Evolutionary conservation across 2,888 invertebrate genomes (phyloP), one percentile per base, ranked within the genome.

Genomic region (Podotricha telesiphe): DNA sequence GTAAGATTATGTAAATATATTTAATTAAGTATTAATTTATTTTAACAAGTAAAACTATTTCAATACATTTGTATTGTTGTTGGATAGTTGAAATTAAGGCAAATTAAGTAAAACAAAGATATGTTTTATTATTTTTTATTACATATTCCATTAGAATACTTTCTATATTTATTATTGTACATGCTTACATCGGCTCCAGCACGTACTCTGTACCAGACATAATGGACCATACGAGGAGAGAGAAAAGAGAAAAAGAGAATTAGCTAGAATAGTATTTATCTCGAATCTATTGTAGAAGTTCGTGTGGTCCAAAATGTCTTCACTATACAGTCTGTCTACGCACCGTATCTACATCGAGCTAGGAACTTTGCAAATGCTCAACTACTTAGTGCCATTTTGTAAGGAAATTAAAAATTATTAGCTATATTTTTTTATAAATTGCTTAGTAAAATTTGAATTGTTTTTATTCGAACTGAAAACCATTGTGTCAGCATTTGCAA

Each of bases 61-160:
- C n/a, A n/a, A n/a, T n/a, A n/a, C n/a, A n/a, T n/a, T n/a, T n/a
- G n/a, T n/a, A n/a, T n/a, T n/a, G n/a, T n/a, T n/a, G n/a, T n/a
- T n/a, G n/a, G 34, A 53, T 28, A 7, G 10, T 17, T 53, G 3
- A 22, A 53, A 53, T 17, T 10, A 55, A n/a, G 28, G 28, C 4
- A 28, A 53, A 28, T 6, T n/a, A 53, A 53, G 8, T 56, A 42
- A 71, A 71, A 69, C 67, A 67, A 67, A 56, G n/a, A 37, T 56
- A 53, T 50, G 64, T 34, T 68, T 55, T 55, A 78, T 91, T 86
- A 85, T 84, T 84, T 82, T 84, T 86, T 89, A 93, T 93, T 93
- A 93, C 91, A 93, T 93, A 92, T 93, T 92, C 91, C 92, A 92
- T 87, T 93, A 92, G 92, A 93, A 93, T 93, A 93, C 84, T 84